These are phyloP conservation scores for Brachionus sp. DNA, from an alignment of 1,140 invertebrate species.

Conservation along the genomic window DNA sequence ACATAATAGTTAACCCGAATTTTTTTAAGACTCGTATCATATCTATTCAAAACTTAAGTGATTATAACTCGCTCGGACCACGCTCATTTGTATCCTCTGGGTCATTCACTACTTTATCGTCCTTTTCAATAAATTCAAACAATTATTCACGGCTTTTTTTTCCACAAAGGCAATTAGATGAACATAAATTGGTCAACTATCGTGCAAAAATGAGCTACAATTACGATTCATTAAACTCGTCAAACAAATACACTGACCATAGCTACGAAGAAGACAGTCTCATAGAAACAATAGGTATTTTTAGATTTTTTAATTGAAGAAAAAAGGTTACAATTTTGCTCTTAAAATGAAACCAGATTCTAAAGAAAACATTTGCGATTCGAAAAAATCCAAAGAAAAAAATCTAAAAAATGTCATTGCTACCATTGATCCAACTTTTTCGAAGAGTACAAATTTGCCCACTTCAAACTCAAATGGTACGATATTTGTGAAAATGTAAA, in stretches of 20 bases:
- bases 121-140: background rate
- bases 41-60: slow-evolving; percentile 12
- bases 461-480: background rate
- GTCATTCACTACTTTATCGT: background rate
- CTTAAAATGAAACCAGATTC: background rate
- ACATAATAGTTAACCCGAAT: background rate
- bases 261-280: slow-evolving; percentile 17
- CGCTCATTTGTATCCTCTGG: background rate
- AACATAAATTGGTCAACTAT: background rate
- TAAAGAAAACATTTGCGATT: background rate
- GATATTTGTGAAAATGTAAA: background rate
- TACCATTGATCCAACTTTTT: slow-evolving; percentile 3
- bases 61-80: background rate
- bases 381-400: background rate
- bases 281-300: background rate
- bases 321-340: background rate
- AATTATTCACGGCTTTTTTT: background rate
- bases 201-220: slow-evolving; percentile 8
- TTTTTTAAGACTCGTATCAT: slow-evolving; percentile 8
- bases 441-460: background rate
- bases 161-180: background rate
- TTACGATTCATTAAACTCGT: slow-evolving; percentile 23
- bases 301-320: background rate
- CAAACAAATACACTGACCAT: background rate
- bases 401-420: background rate